Evolutionary conservation across 2,888 invertebrate genomes (phyloP).

Genomic region (Cephus pulcher): DNA sequence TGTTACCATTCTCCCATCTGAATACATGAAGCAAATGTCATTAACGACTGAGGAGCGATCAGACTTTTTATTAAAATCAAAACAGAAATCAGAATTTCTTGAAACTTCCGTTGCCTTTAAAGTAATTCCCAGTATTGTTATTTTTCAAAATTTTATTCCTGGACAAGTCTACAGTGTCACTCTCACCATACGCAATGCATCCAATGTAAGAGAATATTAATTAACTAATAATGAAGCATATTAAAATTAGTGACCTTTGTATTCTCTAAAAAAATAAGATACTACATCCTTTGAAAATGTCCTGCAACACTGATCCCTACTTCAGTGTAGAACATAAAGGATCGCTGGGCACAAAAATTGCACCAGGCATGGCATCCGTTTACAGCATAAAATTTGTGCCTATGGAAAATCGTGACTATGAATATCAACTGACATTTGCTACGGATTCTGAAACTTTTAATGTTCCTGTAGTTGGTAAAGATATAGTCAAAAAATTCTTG

Average conservation of each 20-base stretch:
- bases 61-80: conserved; percentile 30
- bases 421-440: conserved; percentile 69
- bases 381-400: conserved; percentile 75
- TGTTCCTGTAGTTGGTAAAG: conserved; percentile 74
- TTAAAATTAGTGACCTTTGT: conserved; percentile 17
- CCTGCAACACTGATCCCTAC: conserved; percentile 68
- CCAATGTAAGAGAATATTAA: conserved; percentile 65
- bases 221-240: background rate
- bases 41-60: conserved; percentile 46
- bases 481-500: background rate
- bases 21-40: conserved; percentile 46
- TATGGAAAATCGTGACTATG: conserved; percentile 70
- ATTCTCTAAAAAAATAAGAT: conserved; percentile 59
- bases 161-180: conserved; percentile 69
- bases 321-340: conserved; percentile 69
- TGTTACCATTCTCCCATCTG: conserved; percentile 39
- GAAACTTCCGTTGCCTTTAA: conserved; percentile 30
- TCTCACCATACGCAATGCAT: conserved; percentile 71
- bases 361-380: conserved; percentile 76
- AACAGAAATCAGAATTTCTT: conserved; percentile 1
- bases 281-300: conserved; percentile 69
- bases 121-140: conserved; percentile 68
- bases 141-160: conserved; percentile 73
- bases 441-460: conserved; percentile 70
- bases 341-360: conserved; percentile 70